Percentiles rank a stretch among this genome's conserved stretches.
These are phyloP conservation scores for Drosophila sproati DNA, from an alignment of 1,140 invertebrate species.

Conservation along the genomic window DNA sequence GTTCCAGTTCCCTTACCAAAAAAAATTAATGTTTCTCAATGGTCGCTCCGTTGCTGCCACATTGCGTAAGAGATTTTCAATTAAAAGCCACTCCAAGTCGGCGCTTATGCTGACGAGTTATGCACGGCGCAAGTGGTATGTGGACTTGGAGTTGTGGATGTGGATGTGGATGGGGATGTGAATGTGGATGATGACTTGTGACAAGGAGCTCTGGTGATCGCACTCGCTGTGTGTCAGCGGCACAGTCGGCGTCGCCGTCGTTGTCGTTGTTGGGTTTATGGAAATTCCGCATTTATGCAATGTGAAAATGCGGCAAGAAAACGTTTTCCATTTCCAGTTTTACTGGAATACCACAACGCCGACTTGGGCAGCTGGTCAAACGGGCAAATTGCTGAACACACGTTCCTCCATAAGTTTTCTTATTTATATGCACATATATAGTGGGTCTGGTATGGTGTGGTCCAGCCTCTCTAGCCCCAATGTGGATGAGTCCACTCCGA, in stretches of 20 bases:
- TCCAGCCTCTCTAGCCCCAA: slow-evolving; percentile 4
- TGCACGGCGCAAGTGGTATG: slow-evolving; percentile 6
- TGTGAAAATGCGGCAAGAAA: slow-evolving; percentile 66
- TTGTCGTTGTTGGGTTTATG: slow-evolving; percentile 47
- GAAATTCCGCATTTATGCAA: slow-evolving; percentile 75
- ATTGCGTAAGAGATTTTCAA: slow-evolving; percentile 59
- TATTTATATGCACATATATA: slow-evolving; percentile 1
- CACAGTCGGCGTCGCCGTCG: slow-evolving; percentile 19
- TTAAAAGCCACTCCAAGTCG: slow-evolving; percentile 38
- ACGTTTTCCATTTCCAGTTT: slow-evolving; percentile 70
- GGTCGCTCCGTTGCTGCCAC: background rate
- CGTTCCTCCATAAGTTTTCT: slow-evolving; percentile 17
- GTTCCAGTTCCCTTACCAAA: slow-evolving; percentile 46
- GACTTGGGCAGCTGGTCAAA: slow-evolving; percentile 51
- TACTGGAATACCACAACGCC: slow-evolving; percentile 54
- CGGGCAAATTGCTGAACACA: slow-evolving; percentile 44
- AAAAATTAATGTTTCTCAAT: slow-evolving; percentile 13
- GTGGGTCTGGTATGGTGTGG: background rate
- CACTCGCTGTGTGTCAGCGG: slow-evolving; percentile 56
- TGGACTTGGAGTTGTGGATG: background rate
- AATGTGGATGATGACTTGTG: background rate
- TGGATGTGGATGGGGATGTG: background rate
- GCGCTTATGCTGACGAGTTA: slow-evolving; percentile 9
- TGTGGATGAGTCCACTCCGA: slow-evolving; percentile 6
- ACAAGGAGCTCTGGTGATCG: background rate